Conservation (phyloP, 30 jellyfish, hydroid and myxozoan species). For the Turritopsis rubra region DNA sequence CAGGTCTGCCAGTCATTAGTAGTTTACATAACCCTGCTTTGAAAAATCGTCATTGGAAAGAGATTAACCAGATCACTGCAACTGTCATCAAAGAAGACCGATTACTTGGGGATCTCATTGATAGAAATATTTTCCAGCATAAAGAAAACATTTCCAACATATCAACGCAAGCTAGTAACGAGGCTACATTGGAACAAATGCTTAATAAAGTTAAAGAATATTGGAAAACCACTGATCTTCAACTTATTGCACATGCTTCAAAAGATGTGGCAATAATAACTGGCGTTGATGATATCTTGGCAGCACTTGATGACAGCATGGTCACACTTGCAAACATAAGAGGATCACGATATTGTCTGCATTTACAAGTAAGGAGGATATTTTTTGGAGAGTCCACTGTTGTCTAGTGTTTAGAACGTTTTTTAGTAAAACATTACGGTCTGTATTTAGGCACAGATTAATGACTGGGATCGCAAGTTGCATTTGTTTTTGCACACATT, state of each 20-base stretch:
- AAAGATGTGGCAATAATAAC: slow-evolving; percentile 63
- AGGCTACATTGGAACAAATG: slow-evolving; percentile 84
- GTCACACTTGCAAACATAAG: slow-evolving; percentile 72
- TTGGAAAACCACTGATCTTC: slow-evolving; percentile 61
- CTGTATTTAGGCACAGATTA: slow-evolving; percentile 40
- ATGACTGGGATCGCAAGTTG: slow-evolving; percentile 77
- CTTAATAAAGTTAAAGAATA: slow-evolving; percentile 60
- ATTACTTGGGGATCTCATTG: slow-evolving; percentile 55
- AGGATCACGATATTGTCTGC: slow-evolving; percentile 47
- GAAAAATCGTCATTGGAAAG: slow-evolving; percentile 71
- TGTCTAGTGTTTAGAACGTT: neutral
- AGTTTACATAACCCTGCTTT: slow-evolving; percentile 71
- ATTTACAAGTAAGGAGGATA: slow-evolving; percentile 8
- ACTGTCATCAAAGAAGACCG: slow-evolving; percentile 52
- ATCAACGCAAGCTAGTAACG: slow-evolving; percentile 87
- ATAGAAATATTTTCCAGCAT: slow-evolving; percentile 53
- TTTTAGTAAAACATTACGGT: neutral
- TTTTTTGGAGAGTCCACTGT: neutral
- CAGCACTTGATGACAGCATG: slow-evolving; percentile 69
- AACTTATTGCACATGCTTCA: slow-evolving; percentile 62
- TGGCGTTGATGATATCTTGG: slow-evolving; percentile 54
- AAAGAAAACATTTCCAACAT: slow-evolving; percentile 62
- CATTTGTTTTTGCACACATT: slow-evolving; percentile 43
- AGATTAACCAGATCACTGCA: slow-evolving; percentile 49
- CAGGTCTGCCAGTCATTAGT: slow-evolving; percentile 73